These are phyloP conservation scores for Oncorhynchus keta DNA, from an alignment of 2,113 vertebrate species.

Conservation along the genomic window DNA sequence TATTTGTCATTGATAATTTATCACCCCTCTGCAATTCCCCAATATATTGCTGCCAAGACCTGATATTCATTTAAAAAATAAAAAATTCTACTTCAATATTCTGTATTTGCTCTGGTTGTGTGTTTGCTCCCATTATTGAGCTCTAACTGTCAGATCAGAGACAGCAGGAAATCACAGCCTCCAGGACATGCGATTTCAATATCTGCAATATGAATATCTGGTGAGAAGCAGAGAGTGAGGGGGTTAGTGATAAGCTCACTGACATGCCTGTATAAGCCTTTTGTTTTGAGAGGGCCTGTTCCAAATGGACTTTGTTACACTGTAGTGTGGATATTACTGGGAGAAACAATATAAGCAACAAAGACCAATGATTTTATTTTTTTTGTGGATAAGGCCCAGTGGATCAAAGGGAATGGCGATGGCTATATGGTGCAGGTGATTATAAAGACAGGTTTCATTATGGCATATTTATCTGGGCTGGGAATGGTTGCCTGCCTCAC, in stretches of 20 bases:
- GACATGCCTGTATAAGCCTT: slow-evolving; percentile 63
- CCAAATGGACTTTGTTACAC: slow-evolving; percentile 71
- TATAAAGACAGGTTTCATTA: slow-evolving; percentile 62
- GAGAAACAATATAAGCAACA: slow-evolving; percentile 40
- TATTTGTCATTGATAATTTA: not conserved
- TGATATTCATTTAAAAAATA: not conserved
- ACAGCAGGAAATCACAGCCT: slow-evolving; percentile 57
- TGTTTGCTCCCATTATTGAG: not conserved
- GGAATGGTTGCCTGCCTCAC: slow-evolving; percentile 32
- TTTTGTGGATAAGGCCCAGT: slow-evolving; percentile 26
- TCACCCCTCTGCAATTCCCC: not conserved
- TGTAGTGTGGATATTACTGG: slow-evolving; percentile 36
- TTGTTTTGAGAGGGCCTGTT: slow-evolving; percentile 52
- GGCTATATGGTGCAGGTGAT: slow-evolving; percentile 63
- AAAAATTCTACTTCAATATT: not conserved
- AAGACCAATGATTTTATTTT: slow-evolving; percentile 45
- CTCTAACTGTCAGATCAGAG: not conserved
- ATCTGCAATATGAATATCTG: slow-evolving; percentile 60
- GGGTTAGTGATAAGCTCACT: slow-evolving; percentile 57
- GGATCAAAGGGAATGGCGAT: slow-evolving; percentile 61
- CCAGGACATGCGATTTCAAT: slow-evolving; percentile 50
- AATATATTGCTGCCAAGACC: not conserved
- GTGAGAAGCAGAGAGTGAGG: slow-evolving; percentile 59
- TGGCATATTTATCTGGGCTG: slow-evolving; percentile 45
- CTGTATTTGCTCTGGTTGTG: not conserved